Conservation (phyloP, 2,113 vertebrate species). For the Vidua macroura region DNA sequence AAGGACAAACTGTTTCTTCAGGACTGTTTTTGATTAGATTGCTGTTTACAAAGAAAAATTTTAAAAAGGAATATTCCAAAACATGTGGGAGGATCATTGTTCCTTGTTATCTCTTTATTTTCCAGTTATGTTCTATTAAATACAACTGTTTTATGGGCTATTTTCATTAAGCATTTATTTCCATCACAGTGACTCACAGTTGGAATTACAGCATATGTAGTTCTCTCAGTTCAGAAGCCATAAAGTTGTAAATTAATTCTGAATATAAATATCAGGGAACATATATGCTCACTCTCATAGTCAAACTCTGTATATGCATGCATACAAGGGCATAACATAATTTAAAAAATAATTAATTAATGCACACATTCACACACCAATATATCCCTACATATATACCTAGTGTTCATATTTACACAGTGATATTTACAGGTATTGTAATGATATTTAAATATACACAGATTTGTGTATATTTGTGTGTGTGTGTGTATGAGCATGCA, state of each 20-base stretch:
- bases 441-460: background rate
- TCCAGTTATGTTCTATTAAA: background rate
- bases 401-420: background rate
- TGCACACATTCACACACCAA: accelerated
- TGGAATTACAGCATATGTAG: background rate
- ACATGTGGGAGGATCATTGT: background rate
- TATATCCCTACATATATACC: background rate
- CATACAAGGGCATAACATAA: background rate
- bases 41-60: background rate
- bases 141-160: background rate
- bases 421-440: background rate
- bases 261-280: background rate
- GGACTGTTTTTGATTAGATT: constrained; percentile 2
- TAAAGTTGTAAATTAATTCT: background rate
- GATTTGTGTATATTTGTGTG: background rate
- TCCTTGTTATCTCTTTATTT: background rate
- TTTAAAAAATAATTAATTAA: background rate
- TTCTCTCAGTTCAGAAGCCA: background rate
- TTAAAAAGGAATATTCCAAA: background rate
- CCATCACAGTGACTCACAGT: background rate
- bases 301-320: background rate
- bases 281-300: background rate
- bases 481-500: too few relatives aligned
- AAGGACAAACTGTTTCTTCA: constrained; percentile 20
- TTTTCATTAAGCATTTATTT: constrained; percentile 19